Evolutionary conservation across 2,113 vertebrate species (phyloP), one percentile per base, ranked within the genome.

Genomic region (Dipodomys spectabilis): DNA sequence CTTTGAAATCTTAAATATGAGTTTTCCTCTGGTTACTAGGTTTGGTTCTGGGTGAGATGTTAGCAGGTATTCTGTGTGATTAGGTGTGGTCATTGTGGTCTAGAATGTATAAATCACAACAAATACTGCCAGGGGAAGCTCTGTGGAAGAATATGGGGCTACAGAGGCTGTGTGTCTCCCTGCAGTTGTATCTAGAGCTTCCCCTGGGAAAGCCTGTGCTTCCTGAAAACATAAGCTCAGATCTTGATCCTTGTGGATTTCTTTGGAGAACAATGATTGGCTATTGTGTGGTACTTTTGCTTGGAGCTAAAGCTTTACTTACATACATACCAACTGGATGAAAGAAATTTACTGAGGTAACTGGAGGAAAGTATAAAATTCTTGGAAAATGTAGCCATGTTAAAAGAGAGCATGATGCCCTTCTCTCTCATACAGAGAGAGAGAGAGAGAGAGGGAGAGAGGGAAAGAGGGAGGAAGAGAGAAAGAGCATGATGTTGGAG

Each of bases 311-410:
- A 83, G 7, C 69, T 69, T 73, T 13, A 35, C 23, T 62, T 3
- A 60, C 19, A 65, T 39, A 39, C 62, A 81, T 68, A 68, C 32
- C 32, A 82, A 35, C 53, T 89, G 44, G 57, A n/a, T 49, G 18
- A 53, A 77, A 44, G 28, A 67, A 72, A 27, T 74, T 81, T 35
- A 57, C 13, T 4, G 89, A 71, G 78, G 27, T 28, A 35, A 57
- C 60, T 1, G 1, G 86, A 82, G 22, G 64, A 30, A 72, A 86
- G 82, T 95, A 35, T 45, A 86, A 77, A 85, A 57, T 22, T 80
- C 53, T 86, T 92, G 64, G 68, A 64, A 81, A 77, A 12, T 77
- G 71, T 88, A 81, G 23, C 39, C 45, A 35, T 82, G 25, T 88
- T 72, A 77, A 89, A 85, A 88, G 15, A 92, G 45, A 69, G 16